These are phyloP conservation scores for Meloidogyne hapla DNA, from an alignment of 1,140 invertebrate species.

Conservation along the genomic window DNA sequence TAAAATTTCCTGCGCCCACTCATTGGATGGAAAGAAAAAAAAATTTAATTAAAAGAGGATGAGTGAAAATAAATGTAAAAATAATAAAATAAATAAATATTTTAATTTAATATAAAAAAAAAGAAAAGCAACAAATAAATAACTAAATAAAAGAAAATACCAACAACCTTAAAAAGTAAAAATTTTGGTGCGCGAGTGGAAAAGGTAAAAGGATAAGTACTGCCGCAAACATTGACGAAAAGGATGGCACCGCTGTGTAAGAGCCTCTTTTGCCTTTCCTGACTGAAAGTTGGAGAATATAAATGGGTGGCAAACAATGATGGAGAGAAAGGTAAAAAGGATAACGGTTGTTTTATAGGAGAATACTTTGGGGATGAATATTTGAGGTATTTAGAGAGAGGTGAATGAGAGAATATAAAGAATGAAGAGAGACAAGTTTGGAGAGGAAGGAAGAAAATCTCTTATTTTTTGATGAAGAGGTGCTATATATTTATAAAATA, in stretches of 20 bases:
- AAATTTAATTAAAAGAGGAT: no score
- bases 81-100: not conserved
- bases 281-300: not conserved
- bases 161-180: not conserved
- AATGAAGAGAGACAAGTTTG: not conserved
- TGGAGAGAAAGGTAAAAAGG: not conserved
- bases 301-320: not conserved
- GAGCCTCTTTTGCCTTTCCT: not conserved
- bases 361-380: no score
- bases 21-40: not conserved
- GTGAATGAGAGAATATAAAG: not conserved
- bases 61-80: not conserved
- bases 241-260: not conserved
- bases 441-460: not conserved
- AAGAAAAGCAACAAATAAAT: not conserved
- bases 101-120: not conserved
- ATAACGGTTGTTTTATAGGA: not conserved
- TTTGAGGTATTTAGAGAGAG: not conserved
- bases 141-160: not conserved
- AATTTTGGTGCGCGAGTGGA: not conserved
- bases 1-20: not conserved
- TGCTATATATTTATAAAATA: not conserved
- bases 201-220: not conserved
- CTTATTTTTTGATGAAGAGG: not conserved
- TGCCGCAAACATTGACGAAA: not conserved